Conservation (phyloP, 2,113 vertebrate species). For the Tetrax tetrax region DNA sequence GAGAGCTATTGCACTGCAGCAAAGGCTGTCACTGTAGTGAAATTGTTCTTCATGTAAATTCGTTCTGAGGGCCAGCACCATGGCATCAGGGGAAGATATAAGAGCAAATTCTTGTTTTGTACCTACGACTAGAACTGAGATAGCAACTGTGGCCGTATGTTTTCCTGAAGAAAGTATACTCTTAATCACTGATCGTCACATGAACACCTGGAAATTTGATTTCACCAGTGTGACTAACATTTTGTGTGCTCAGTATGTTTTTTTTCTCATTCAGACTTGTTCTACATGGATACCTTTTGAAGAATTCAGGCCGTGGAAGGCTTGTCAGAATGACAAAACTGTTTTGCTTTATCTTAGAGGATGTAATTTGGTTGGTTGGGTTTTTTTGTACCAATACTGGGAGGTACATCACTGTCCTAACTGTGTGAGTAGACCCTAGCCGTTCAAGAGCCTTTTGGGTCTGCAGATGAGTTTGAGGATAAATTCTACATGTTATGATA, state of each 20-base stretch:
- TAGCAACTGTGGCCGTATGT: rapidly evolving
- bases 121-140: not conserved
- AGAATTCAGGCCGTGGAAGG: not conserved
- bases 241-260: not conserved
- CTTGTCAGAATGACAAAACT: not conserved
- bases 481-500: not conserved
- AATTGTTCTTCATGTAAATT: not conserved
- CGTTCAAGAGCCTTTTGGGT: not conserved
- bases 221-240: not conserved
- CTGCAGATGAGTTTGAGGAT: not conserved
- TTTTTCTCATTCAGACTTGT: not conserved
- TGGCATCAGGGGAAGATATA: not conserved
- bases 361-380: not conserved
- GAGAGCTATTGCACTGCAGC: not conserved
- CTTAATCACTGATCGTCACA: not conserved
- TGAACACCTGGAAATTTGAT: not conserved
- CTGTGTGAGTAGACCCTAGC: not conserved
- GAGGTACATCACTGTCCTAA: not conserved
- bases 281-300: not conserved
- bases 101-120: not conserved
- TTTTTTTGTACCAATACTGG: not conserved
- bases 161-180: not conserved
- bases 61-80: not conserved
- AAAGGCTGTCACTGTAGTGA: not conserved
- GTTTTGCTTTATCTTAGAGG: not conserved